phyloP scores from a whole-genome alignment of 1,140 invertebrate genomes.

The Leguminivora glycinivorella region DNA sequence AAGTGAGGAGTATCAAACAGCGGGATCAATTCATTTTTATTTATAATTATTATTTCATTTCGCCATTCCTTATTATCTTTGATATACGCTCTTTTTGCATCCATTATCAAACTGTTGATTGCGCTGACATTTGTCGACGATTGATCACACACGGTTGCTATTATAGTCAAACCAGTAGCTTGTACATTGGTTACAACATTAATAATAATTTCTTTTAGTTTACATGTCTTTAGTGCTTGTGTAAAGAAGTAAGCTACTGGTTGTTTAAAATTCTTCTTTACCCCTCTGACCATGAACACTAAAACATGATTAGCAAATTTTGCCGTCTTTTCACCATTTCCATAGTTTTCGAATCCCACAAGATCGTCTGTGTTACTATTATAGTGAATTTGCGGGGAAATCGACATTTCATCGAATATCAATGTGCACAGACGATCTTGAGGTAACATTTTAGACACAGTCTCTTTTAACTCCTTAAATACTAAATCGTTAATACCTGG shows the following conservation, averaged over 20 bases:
- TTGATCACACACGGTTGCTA: background rate
- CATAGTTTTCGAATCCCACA: slow-evolving; percentile 21
- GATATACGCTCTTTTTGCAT: background rate
- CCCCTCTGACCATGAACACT: slow-evolving; percentile 25
- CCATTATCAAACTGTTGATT: too few relatives aligned
- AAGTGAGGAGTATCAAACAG: background rate
- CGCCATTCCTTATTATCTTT: background rate
- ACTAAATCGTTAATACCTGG: background rate
- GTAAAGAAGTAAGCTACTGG: slow-evolving; percentile 25
- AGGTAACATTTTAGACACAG: slow-evolving; percentile 12
- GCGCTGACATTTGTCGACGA: background rate
- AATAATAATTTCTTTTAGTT: background rate
- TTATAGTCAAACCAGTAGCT: background rate
- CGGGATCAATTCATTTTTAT: background rate
- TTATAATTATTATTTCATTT: background rate
- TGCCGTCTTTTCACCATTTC: background rate
- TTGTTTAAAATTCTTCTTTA: slow-evolving; percentile 27
- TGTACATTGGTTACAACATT: background rate
- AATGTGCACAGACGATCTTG: too few relatives aligned
- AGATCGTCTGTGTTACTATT: background rate
- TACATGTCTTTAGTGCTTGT: background rate
- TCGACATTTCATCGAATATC: slow-evolving; percentile 29
- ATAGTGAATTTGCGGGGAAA: background rate
- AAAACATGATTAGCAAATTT: slow-evolving; percentile 15
- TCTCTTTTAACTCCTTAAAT: slow-evolving; percentile 8